Conservation (phyloP, 2,113 vertebrate genomes). For the Eudyptes chrysolophus region DNA sequence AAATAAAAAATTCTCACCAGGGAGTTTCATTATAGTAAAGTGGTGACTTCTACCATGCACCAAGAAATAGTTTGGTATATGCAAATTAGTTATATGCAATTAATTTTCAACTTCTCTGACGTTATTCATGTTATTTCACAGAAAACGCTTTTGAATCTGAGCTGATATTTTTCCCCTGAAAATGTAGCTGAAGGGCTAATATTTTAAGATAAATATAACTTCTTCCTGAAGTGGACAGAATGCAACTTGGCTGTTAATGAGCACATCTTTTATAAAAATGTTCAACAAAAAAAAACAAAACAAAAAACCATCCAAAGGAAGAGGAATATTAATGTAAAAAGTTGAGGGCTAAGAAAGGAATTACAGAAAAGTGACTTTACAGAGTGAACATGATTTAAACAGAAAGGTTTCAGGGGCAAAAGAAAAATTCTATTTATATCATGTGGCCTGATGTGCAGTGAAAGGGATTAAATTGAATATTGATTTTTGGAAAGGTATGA, state of each 20-base stretch:
- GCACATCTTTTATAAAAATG: neutral
- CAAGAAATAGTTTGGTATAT: neutral
- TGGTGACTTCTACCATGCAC: neutral
- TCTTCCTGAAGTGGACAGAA: neutral
- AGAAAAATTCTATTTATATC: constrained; percentile 50
- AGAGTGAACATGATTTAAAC: neutral
- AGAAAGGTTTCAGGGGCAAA: neutral
- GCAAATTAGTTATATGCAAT: neutral
- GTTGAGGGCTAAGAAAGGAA: neutral
- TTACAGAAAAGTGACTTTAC: neutral
- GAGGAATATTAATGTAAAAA: neutral
- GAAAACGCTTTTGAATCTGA: neutral
- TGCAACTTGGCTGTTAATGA: neutral
- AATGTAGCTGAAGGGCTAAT: neutral
- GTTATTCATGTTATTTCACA: neutral
- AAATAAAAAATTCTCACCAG: constrained; percentile 51
- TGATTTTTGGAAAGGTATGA: constrained; percentile 65
- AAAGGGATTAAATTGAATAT: constrained; percentile 64
- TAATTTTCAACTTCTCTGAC: neutral
- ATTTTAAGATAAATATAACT: neutral
- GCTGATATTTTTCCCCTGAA: neutral
- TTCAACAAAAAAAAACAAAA: neutral
- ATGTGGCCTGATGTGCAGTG: constrained; percentile 20
- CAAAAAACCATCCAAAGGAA: neutral
- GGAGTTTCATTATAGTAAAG: constrained; percentile 13